A percentile compares a stretch with the other conserved stretches of the same genome.
These are phyloP conservation scores for Scaptomyza polygonia DNA, from an alignment of 2,888 invertebrate species.

Conservation along the genomic window DNA sequence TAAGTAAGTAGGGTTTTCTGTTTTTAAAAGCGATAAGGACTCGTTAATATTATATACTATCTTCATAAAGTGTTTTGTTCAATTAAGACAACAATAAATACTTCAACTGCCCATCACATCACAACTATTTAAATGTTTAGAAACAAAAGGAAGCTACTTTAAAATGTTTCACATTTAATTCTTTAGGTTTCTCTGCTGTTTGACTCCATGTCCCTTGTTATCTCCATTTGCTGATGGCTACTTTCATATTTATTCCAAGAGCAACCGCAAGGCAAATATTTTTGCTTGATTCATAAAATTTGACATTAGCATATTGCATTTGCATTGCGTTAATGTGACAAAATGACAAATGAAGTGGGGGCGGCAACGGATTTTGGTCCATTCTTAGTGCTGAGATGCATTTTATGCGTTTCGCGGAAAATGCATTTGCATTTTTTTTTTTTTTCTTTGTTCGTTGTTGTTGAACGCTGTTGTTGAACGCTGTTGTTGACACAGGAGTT, in stretches of 20 bases:
- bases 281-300: slow-evolving; percentile 73
- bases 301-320: slow-evolving; percentile 81
- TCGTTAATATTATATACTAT: too few species aligned
- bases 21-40: too few species aligned
- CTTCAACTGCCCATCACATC: too few species aligned
- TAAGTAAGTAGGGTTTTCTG: too few species aligned
- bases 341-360: slow-evolving; percentile 81
- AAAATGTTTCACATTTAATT: not conserved
- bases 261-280: slow-evolving; percentile 67
- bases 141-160: not conserved
- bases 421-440: slow-evolving; percentile 69
- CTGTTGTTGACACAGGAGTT: slow-evolving; percentile 40
- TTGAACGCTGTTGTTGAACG: slow-evolving; percentile 1
- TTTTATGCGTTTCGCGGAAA: slow-evolving; percentile 70
- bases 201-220: not conserved
- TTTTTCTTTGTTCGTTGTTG: too few species aligned
- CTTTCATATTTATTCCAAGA: slow-evolving; percentile 57
- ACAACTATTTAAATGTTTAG: too few species aligned
- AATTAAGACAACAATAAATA: too few species aligned
- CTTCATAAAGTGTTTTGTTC: too few species aligned
- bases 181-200: not conserved
- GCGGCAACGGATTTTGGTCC: slow-evolving; percentile 12
- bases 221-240: slow-evolving; percentile 5
- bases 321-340: slow-evolving; percentile 83
- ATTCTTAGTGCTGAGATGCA: slow-evolving; percentile 34